Percentiles rank a stretch among this genome's conserved stretches.
phyloP scores from a whole-genome alignment of 1,140 invertebrate species.

The Acyrthosiphon pisum region DNA sequence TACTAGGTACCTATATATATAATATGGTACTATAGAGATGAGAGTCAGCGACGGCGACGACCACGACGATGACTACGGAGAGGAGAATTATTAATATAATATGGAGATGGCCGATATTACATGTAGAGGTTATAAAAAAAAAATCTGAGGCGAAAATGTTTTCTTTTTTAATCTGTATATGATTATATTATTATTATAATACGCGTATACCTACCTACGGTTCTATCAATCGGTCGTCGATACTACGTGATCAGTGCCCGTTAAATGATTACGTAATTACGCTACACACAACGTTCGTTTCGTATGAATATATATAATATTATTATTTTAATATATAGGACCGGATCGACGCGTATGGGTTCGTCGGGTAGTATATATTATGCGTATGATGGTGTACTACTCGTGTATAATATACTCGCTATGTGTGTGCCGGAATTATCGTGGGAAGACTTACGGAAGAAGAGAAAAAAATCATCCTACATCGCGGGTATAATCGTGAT shows the following conservation, averaged over 20 bases:
- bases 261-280: background rate
- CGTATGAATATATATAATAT: background rate
- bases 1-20: background rate
- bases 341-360: slow-evolving; percentile 8
- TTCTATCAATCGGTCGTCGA: background rate
- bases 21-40: background rate
- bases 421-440: slow-evolving; percentile 10
- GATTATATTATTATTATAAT: background rate
- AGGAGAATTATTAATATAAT: background rate
- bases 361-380: background rate
- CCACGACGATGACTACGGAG: background rate
- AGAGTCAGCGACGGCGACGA: background rate
- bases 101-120: background rate
- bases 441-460: slow-evolving; percentile 18
- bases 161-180: background rate
- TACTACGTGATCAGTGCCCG: slow-evolving; percentile 20
- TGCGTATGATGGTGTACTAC: background rate
- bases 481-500: slow-evolving; percentile 9
- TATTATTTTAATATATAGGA: background rate
- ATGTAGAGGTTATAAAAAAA: background rate
- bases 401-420: background rate
- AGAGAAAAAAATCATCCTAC: background rate
- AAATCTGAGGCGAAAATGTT: background rate
- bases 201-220: background rate
- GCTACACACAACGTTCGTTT: background rate